Percentiles rank a stretch among this genome's conserved stretches.
phyloP scores from a whole-genome alignment of 2,797 vertebrate species.

The Oophaga sylvatica region DNA sequence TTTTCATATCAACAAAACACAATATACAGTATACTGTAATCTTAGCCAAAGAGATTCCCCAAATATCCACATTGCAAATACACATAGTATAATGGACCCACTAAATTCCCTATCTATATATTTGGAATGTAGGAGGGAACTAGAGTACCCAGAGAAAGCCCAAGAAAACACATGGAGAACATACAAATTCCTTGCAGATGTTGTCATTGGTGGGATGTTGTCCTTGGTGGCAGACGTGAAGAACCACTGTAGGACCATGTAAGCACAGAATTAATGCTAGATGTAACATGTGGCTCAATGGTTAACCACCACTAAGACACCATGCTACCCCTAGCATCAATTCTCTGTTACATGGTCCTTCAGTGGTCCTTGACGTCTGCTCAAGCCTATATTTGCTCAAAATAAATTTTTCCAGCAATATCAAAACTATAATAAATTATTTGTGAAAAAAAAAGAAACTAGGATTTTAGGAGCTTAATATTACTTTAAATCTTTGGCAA shows the following conservation, averaged over 20 bases:
- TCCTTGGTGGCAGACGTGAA: too few relatives aligned
- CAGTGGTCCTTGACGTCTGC: neutral
- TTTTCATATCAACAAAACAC: neutral
- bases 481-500: conserved; percentile 19
- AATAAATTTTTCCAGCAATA: neutral
- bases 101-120: too few relatives aligned
- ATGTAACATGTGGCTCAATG: too few relatives aligned
- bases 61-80: neutral
- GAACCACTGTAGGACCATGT: too few relatives aligned
- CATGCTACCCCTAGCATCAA: neutral
- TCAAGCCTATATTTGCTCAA: neutral
- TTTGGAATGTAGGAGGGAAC: too few relatives aligned
- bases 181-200: too few relatives aligned
- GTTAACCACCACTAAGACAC: too few relatives aligned
- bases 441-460: neutral
- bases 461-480: neutral
- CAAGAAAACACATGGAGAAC: too few relatives aligned
- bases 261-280: too few relatives aligned
- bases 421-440: neutral
- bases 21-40: neutral
- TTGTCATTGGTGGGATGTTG: too few relatives aligned
- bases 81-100: neutral
- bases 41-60: neutral
- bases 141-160: too few relatives aligned
- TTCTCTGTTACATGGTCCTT: neutral